Evolutionary conservation across 1,140 invertebrate genomes (phyloP).

Genomic region (Ceratina japonica): DNA sequence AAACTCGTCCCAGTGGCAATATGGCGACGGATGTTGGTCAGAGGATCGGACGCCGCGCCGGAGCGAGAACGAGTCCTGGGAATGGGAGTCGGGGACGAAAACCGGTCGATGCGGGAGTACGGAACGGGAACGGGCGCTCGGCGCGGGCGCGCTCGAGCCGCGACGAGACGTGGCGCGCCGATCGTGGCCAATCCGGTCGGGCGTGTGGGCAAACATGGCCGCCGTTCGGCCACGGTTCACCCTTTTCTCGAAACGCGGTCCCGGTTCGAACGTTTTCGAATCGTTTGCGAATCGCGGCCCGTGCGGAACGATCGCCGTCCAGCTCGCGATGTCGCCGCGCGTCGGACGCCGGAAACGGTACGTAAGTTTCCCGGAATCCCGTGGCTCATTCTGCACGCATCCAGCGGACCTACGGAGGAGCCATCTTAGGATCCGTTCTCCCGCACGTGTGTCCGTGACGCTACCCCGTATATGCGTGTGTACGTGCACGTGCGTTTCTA

Average conservation of each 20-base stretch:
- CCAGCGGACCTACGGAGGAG: constrained; percentile 35
- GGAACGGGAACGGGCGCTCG: neutral
- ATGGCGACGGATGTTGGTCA: constrained; percentile 49
- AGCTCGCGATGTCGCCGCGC: constrained; percentile 40
- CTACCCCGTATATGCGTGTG: neutral
- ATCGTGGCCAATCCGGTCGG: constrained; percentile 60
- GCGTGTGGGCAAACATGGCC: constrained; percentile 67
- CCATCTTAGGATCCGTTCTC: constrained; percentile 46
- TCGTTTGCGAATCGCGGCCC: constrained; percentile 29
- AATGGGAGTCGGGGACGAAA: constrained; percentile 47
- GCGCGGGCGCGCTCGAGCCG: constrained; percentile 14
- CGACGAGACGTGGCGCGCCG: constrained; percentile 60
- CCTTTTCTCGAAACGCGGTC: constrained; percentile 36
- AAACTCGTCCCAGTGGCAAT: constrained; percentile 34
- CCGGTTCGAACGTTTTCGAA: constrained; percentile 29
- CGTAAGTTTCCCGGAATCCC: constrained; percentile 26
- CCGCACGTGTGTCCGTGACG: constrained; percentile 23
- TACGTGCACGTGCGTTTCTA: constrained; percentile 26
- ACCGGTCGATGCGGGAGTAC: constrained; percentile 59
- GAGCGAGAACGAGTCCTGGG: constrained; percentile 18
- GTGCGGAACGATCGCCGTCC: constrained; percentile 12
- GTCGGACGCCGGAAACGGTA: constrained; percentile 47
- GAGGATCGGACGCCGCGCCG: neutral
- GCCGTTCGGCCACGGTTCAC: constrained; percentile 63
- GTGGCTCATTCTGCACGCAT: neutral